These are phyloP conservation scores for Mico argentatus DNA, from an alignment of 2,797 vertebrate genomes.

Conservation along the genomic window DNA sequence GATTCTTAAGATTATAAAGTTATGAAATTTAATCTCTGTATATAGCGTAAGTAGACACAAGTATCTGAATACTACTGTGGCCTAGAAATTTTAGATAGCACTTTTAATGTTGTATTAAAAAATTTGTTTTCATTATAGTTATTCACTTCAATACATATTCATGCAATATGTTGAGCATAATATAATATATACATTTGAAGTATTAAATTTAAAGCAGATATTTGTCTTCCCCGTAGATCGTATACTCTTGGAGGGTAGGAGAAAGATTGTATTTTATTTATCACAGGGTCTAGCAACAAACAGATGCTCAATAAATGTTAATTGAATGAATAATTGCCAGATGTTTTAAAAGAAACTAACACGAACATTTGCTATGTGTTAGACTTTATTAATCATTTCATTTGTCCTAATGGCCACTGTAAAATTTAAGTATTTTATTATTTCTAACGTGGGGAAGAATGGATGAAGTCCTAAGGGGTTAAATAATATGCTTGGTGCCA, in stretches of 20 bases:
- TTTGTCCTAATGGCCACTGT: not conserved
- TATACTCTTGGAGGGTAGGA: not conserved
- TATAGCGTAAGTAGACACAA: not conserved
- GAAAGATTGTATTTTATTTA: constrained; percentile 7
- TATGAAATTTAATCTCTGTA: constrained; percentile 42
- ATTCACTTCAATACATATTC: not conserved
- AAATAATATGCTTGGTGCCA: not conserved
- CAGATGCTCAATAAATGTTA: not conserved
- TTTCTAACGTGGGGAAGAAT: not conserved
- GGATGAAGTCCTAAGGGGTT: not conserved
- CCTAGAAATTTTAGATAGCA: not conserved
- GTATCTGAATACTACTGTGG: not conserved
- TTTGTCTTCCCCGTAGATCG: not conserved
- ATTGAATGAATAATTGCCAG: not conserved
- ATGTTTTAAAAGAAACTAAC: constrained; percentile 2
- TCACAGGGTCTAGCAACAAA: not conserved
- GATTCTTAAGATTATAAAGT: constrained; percentile 32
- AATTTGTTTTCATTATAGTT: constrained; percentile 1
- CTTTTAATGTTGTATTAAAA: not conserved
- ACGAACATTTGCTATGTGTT: not conserved
- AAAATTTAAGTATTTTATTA: not conserved
- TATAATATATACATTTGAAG: not conserved
- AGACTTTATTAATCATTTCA: not conserved
- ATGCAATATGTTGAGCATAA: not conserved
- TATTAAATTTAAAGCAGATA: not conserved